phyloP scores from a whole-genome alignment of 2,113 vertebrate species.

The Nothoprocta perdicaria region DNA sequence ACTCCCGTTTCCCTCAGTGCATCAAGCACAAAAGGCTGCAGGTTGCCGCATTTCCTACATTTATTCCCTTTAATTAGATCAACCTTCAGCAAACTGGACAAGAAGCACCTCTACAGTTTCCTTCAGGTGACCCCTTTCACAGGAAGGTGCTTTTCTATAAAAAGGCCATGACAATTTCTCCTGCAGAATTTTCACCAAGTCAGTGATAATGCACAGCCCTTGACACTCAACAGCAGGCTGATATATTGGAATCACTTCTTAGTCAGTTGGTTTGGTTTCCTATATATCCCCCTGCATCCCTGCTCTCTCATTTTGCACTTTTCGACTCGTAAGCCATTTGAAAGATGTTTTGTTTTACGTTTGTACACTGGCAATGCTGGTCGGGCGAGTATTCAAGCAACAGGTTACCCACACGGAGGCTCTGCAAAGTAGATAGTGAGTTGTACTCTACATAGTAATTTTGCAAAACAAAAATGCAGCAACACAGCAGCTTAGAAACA shows the following conservation, averaged over 20 bases:
- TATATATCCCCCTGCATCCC: neutral
- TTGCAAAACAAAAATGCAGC: neutral
- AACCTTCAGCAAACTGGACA: neutral
- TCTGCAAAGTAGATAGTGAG: neutral
- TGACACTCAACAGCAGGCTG: neutral
- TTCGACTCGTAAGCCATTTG: rapidly evolving
- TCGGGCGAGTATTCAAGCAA: neutral
- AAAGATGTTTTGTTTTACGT: neutral
- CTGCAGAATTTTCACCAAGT: neutral
- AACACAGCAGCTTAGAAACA: neutral
- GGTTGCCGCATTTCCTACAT: neutral
- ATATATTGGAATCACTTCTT: rapidly evolving
- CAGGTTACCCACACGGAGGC: neutral
- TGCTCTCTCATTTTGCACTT: neutral
- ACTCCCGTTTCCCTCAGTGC: neutral
- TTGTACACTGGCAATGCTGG: neutral
- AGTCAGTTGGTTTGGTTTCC: neutral
- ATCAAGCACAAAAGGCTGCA: neutral
- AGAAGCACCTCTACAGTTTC: neutral
- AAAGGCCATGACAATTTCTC: neutral
- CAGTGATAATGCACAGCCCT: neutral
- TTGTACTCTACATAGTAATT: neutral
- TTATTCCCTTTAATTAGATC: neutral
- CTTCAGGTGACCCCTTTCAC: rapidly evolving
- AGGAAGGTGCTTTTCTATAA: neutral